Evolutionary conservation across 2,797 vertebrate genomes (phyloP), one percentile per base, ranked within the genome.

Genomic region (Diglossa cyanea): DNA sequence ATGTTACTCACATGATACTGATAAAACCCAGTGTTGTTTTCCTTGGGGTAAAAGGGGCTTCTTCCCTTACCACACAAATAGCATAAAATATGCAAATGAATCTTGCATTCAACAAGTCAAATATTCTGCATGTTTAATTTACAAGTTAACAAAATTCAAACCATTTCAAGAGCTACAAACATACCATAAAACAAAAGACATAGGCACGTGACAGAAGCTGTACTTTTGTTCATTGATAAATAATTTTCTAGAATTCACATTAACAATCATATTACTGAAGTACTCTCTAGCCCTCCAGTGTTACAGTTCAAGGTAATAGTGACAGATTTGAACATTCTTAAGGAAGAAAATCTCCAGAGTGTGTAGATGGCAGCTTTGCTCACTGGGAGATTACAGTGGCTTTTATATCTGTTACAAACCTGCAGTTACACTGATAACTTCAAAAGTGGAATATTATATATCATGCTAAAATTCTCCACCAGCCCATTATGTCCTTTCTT

Each of bases 191-290:
- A 94, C 30, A 40, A 83, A 97, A 93, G 53, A 35, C 45, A 45
- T 5, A 66, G 75, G 74, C 70, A 83, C 72, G 58, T 82, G 70
- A 77, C 66, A 95, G 84, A 96, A 96, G 88, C 30, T 44, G 35
- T 79, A 42, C 35, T 76, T 80, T 72, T 91, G 67, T 47, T 96
- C 68, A 91, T 68, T 97, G 90, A 96, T 93, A 93, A 94, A 95
- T 96, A 91, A 96, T 94, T 95, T 97, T 96, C 91, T 90, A 83
- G 65, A 97, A 97, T 95, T 90, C 82, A 82, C 77, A 81, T 97
- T 97, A 96, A 80, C 55, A 94, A 84, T 37, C 17, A 55, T 50
- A 96, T 96, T 95, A 97, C 53, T 88, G 66, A 98, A 96, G 62
- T 85, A 66, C 93, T 94, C 90, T 37, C 30, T 79, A 91, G 67